Evolutionary conservation across 2,797 vertebrate species (phyloP).

Genomic region (Cuculus canorus): DNA sequence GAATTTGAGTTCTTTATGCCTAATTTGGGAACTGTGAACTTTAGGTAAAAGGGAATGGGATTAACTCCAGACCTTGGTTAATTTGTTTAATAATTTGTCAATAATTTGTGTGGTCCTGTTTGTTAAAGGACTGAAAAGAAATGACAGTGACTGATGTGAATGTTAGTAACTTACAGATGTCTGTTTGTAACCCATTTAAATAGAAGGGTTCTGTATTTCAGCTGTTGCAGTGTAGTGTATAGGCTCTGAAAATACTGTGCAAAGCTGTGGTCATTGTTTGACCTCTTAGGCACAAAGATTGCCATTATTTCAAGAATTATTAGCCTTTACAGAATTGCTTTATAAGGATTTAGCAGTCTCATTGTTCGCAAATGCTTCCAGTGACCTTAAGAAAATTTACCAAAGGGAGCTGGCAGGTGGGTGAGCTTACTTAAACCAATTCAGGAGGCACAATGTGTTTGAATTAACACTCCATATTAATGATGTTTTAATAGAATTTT

Average conservation of each 20-base stretch:
- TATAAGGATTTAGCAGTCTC: not conserved
- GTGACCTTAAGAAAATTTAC: not conserved
- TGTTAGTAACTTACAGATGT: not conserved
- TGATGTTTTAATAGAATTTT: not conserved
- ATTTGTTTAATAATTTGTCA: not conserved
- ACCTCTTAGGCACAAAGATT: not conserved
- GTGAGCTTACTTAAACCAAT: not conserved
- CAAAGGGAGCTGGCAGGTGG: not conserved
- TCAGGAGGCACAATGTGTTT: fast-evolving
- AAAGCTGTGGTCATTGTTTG: not conserved
- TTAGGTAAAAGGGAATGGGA: not conserved
- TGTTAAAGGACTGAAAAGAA: not conserved
- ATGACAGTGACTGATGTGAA: not conserved
- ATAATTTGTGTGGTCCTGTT: not conserved
- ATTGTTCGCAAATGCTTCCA: not conserved
- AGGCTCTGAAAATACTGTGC: not conserved
- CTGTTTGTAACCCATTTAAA: not conserved
- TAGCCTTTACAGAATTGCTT: not conserved
- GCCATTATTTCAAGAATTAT: not conserved
- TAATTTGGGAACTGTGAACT: not conserved
- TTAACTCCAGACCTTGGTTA: not conserved
- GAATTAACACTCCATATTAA: not conserved
- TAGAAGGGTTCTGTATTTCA: not conserved
- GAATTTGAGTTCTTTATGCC: not conserved
- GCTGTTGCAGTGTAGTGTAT: not conserved